phyloP scores from a whole-genome alignment of 2,888 invertebrate species.

The Sinhomidia bicolor region DNA sequence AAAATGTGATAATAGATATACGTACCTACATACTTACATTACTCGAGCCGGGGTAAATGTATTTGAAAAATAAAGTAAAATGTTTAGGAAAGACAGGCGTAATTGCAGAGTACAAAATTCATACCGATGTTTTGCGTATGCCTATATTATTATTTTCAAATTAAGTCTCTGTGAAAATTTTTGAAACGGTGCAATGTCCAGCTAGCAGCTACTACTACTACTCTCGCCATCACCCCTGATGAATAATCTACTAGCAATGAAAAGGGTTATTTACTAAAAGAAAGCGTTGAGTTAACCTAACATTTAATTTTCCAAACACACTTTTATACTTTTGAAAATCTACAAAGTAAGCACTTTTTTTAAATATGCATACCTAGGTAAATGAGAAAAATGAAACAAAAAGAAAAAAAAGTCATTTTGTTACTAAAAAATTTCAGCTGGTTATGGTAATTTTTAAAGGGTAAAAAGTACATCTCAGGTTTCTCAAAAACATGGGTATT shows the following conservation, averaged over 20 bases:
- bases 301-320: conserved; percentile 25
- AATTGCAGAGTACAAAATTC: conserved; percentile 29
- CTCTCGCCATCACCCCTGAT: background rate
- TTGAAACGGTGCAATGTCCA: conserved; percentile 31
- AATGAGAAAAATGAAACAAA: background rate
- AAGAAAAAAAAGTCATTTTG: background rate
- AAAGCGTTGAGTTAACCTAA: background rate
- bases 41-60: conserved; percentile 5
- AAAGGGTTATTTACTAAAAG: background rate
- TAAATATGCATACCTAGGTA: background rate
- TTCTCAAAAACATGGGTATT: conserved; percentile 51
- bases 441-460: conserved; percentile 52
- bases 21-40: background rate
- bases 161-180: background rate
- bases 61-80: conserved; percentile 45
- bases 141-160: conserved; percentile 30
- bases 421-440: conserved; percentile 19
- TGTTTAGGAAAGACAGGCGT: conserved; percentile 38
- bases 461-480: conserved; percentile 47
- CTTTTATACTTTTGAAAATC: background rate
- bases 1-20: background rate
- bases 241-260: background rate
- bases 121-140: background rate
- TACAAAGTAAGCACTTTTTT: no score
- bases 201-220: background rate